phyloP scores from a whole-genome alignment of 2,888 invertebrate species.

The Fabriciana adippe region DNA sequence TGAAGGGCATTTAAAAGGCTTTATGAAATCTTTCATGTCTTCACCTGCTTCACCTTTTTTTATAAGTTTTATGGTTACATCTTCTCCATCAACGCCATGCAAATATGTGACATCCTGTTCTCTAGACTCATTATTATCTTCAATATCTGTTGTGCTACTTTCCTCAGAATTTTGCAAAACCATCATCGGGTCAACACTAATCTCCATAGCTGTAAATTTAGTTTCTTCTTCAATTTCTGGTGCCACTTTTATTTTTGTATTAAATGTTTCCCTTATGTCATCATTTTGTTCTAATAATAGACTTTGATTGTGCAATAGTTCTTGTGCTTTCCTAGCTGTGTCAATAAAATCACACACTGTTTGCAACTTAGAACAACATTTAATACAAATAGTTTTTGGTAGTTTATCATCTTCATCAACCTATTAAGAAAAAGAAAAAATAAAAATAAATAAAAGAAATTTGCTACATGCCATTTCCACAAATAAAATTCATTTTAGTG shows the following conservation, averaged over 20 bases:
- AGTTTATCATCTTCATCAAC: constrained; percentile 85
- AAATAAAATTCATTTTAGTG: background rate
- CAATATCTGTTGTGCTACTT: constrained; percentile 45
- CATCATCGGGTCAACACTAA: constrained; percentile 87
- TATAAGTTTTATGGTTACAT: constrained; percentile 64
- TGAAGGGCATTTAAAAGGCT: constrained; percentile 80
- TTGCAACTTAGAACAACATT: constrained; percentile 85
- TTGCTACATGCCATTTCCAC: background rate
- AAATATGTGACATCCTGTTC: constrained; percentile 56
- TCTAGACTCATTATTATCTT: constrained; percentile 43
- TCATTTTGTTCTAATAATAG: constrained; percentile 54
- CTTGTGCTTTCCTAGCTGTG: constrained; percentile 84
- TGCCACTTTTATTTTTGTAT: constrained; percentile 45
- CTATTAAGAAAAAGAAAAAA: constrained; percentile 58
- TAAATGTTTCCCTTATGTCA: constrained; percentile 29
- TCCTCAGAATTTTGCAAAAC: constrained; percentile 83
- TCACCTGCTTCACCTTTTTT: constrained; percentile 48
- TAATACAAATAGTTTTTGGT: constrained; percentile 86
- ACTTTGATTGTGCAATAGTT: constrained; percentile 73
- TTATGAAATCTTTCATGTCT: constrained; percentile 46
- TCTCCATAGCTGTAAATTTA: constrained; percentile 83
- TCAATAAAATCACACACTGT: constrained; percentile 86
- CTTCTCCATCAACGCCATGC: constrained; percentile 47
- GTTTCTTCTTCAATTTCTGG: constrained; percentile 49
- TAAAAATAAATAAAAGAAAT: background rate